These are phyloP conservation scores for Isaurus tuberculatus DNA, from an alignment of 92 coral and sea anemone species.

Conservation along the genomic window DNA sequence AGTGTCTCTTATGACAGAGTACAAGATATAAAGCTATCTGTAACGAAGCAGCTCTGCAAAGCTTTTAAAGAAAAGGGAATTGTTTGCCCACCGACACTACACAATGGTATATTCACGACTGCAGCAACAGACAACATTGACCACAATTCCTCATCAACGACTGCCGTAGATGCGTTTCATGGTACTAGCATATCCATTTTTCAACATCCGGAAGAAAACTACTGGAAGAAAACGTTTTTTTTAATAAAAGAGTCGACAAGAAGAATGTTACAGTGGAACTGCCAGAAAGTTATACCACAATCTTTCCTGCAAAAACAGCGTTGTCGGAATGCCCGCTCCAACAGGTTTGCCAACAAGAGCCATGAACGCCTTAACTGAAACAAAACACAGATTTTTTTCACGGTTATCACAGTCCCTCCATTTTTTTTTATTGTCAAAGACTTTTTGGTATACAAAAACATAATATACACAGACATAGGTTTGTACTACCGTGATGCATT, in stretches of 20 bases:
- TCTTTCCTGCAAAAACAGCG: constrained; percentile 38
- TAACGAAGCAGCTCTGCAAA: constrained; percentile 32
- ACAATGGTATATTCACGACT: constrained; percentile 20
- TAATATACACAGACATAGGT: too few species aligned
- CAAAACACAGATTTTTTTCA: too few species aligned
- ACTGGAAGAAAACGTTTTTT: too few species aligned
- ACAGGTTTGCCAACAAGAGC: neutral
- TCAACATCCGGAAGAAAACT: constrained; percentile 32
- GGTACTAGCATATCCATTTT: constrained; percentile 44
- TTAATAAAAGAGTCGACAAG: neutral
- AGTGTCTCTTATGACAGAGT: constrained; percentile 38
- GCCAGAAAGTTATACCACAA: constrained; percentile 26
- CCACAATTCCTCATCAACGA: constrained; percentile 43
- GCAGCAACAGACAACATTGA: constrained; percentile 50
- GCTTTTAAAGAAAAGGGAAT: constrained; percentile 12
- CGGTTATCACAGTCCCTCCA: too few species aligned
- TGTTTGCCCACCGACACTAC: constrained; percentile 34
- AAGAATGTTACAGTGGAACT: constrained; percentile 23
- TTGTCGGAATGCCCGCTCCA: constrained; percentile 35
- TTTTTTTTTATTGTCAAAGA: too few species aligned
- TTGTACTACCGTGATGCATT: too few species aligned
- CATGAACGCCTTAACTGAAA: too few species aligned
- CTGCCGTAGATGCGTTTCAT: constrained; percentile 39
- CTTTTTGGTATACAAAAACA: too few species aligned
- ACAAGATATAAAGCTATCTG: constrained; percentile 9